Evolutionary conservation across 2,797 vertebrate genomes (phyloP).

Genomic region (Nasua narica): DNA sequence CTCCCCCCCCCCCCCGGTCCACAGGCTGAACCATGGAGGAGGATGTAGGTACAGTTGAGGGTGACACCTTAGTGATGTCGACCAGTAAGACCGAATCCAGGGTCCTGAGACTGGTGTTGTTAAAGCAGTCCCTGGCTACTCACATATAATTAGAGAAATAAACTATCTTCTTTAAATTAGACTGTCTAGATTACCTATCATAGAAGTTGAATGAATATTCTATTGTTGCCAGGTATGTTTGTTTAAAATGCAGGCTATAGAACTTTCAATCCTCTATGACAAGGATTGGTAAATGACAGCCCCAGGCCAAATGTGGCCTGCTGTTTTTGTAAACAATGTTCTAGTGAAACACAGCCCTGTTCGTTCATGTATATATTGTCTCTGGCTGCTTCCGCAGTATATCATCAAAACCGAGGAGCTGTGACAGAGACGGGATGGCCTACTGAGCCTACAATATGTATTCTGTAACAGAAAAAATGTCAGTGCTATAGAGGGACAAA

Average conservation of each 20-base stretch:
- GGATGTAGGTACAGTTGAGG: not conserved
- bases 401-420: not conserved
- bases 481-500: not conserved
- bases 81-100: not conserved
- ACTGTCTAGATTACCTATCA: not conserved
- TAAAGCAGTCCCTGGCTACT: not conserved
- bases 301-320: not conserved
- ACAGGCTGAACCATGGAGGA: not conserved
- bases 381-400: not conserved
- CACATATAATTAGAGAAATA: not conserved
- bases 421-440: not conserved
- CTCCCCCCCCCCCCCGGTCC: too few species aligned
- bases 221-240: not conserved
- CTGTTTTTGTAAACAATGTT: slow-evolving; percentile 15
- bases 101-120: not conserved
- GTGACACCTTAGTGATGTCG: not conserved
- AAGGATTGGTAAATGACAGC: not conserved
- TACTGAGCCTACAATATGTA: not conserved
- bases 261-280: not conserved
- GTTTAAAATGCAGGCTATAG: not conserved
- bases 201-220: not conserved
- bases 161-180: not conserved
- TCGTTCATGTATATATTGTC: not conserved
- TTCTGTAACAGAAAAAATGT: not conserved
- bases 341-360: not conserved